Evolutionary conservation across 2,888 invertebrate species (phyloP), one percentile per base, ranked within the genome.

Genomic region (Drosophila pegasa): DNA sequence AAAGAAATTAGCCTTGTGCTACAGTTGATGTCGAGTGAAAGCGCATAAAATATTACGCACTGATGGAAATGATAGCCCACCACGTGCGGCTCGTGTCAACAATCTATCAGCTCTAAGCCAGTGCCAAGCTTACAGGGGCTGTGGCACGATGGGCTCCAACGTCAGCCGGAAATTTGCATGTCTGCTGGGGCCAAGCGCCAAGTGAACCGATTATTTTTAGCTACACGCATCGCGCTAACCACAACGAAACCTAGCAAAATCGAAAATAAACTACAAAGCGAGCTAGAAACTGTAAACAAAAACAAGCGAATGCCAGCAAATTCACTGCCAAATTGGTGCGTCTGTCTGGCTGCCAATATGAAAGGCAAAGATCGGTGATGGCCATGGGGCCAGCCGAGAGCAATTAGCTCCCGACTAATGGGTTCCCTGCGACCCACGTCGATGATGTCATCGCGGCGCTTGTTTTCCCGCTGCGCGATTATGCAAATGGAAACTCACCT

Each of bases 401-500:
- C 45, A 60, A 54, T 62, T 56, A 52, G 35, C 43, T 27, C 18
- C 27, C 54, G 54, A 18, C 48, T 41, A 54, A 48, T 56, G 38
- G 48, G 52, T 16, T 43, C 27, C 45, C 57, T 40, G 61, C 64
- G 61, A 62, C 55, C 56, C 48, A 33, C 33, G 10, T 16, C 22
- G 10, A 6, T 66, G 73, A 72, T 67, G 66, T 68, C 72, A 72
- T 73, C 43, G 29, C 20, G 14, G 20, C 18, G 48, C 0, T 18
- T 20, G n/a, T 22, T 12, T 29, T 12, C 10, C 12, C 27, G 45
- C 27, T 9, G 10, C 10, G 22, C 33, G 25, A 27, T 55, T 55
- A 47, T 31, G 47, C 9, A 38, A 20, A 33, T 6, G 10, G 9
- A 6, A 0, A 55, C 68, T 70, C 43, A 85, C 95, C 95, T 92